Percentiles rank a stretch among this genome's conserved stretches.
These are phyloP conservation scores for Agrochola lychnidis DNA, from an alignment of 2,888 invertebrate species.

Conservation along the genomic window DNA sequence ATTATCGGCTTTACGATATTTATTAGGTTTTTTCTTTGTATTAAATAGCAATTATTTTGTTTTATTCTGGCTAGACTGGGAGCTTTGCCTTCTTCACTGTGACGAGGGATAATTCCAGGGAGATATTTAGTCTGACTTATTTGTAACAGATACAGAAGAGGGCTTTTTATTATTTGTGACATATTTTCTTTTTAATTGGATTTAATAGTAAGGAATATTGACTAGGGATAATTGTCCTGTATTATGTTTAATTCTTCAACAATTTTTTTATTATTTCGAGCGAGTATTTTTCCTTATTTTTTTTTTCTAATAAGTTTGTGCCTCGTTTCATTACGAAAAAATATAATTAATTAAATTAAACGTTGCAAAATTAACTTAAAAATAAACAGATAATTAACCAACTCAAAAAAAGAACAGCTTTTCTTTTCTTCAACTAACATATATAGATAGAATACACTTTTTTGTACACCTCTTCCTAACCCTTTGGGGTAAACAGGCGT, in stretches of 20 bases:
- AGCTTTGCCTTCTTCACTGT: not conserved
- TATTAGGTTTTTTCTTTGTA: constrained; percentile 22
- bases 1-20: constrained; percentile 19
- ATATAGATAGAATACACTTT: too few relatives aligned
- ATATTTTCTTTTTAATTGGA: not conserved
- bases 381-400: not conserved
- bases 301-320: not conserved
- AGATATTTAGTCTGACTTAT: constrained; percentile 7
- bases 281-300: too few relatives aligned
- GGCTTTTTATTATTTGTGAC: not conserved
- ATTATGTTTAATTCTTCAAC: not conserved
- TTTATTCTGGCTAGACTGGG: constrained; percentile 12
- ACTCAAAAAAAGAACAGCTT: not conserved
- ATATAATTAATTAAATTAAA: not conserved
- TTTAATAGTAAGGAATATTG: not conserved
- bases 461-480: not conserved
- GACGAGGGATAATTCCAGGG: constrained; percentile 28
- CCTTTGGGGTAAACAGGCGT: not conserved
- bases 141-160: not conserved
- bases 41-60: constrained; percentile 16
- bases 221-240: not conserved
- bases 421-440: not conserved
- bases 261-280: not conserved
- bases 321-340: not conserved
- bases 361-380: not conserved